These are phyloP conservation scores for Spheniscus humboldti DNA, from an alignment of 2,797 vertebrate genomes.

Conservation along the genomic window DNA sequence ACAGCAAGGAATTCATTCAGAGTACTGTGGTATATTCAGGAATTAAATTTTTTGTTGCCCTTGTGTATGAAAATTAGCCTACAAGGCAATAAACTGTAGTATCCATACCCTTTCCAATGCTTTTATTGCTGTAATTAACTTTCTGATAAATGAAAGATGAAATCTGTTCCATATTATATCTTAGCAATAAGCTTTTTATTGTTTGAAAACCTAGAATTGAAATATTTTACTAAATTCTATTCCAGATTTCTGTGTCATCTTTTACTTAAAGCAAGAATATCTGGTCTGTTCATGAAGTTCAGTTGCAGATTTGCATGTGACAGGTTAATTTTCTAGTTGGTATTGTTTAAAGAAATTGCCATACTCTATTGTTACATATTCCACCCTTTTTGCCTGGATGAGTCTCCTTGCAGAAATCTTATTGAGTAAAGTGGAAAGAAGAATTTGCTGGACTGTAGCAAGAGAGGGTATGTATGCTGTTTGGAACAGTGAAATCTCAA, in stretches of 20 bases:
- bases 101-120: not conserved
- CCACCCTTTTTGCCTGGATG: not conserved
- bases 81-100: not conserved
- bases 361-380: not conserved
- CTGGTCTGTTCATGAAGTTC: not conserved
- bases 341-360: not conserved
- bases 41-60: not conserved
- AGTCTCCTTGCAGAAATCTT: not conserved
- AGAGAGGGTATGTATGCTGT: not conserved
- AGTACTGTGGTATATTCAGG: not conserved
- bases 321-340: not conserved
- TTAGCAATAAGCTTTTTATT: not conserved
- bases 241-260: not conserved
- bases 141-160: not conserved
- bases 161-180: not conserved
- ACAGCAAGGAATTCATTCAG: not conserved
- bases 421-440: not conserved
- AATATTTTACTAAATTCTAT: not conserved
- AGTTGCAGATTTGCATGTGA: not conserved
- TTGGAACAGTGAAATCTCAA: not conserved
- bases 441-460: not conserved
- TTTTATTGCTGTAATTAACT: not conserved
- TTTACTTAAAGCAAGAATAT: not conserved
- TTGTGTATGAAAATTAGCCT: not conserved
- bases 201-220: not conserved